phyloP scores from a whole-genome alignment of 2,888 invertebrate species.

The Ennomos fuscantarius region DNA sequence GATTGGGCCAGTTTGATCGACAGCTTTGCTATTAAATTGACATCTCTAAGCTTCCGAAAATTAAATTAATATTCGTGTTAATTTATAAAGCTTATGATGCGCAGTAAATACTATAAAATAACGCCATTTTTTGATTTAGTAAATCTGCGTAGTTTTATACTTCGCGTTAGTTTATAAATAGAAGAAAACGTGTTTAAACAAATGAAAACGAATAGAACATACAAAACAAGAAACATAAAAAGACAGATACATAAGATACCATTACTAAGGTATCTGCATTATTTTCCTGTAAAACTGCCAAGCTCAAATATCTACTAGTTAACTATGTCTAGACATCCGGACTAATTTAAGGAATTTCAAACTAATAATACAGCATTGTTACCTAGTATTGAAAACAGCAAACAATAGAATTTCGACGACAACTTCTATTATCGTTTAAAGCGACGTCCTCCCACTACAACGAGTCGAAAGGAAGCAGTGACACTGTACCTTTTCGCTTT shows the following conservation, averaged over 20 bases:
- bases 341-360: slow-evolving; percentile 24
- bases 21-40: slow-evolving; percentile 15
- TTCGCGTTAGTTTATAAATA: background rate
- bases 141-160: slow-evolving; percentile 12
- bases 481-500: slow-evolving; percentile 80
- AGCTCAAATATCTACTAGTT: background rate
- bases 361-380: slow-evolving; percentile 34
- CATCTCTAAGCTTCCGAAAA: slow-evolving; percentile 9
- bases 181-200: too few species aligned
- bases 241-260: too few species aligned
- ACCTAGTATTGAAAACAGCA: slow-evolving; percentile 48
- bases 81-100: slow-evolving; percentile 20
- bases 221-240: too few species aligned
- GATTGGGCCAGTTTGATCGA: slow-evolving; percentile 28
- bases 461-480: slow-evolving; percentile 79
- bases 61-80: slow-evolving; percentile 5
- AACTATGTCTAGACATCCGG: slow-evolving; percentile 21
- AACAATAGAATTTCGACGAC: slow-evolving; percentile 66
- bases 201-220: too few species aligned
- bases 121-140: slow-evolving; percentile 17
- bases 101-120: slow-evolving; percentile 29
- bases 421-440: slow-evolving; percentile 72
- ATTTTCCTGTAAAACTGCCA: too few species aligned
- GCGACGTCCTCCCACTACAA: slow-evolving; percentile 77
- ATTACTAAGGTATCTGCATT: too few species aligned